Conservation (phyloP, 2,888 invertebrate species). For the Tridacna gigas region DNA sequence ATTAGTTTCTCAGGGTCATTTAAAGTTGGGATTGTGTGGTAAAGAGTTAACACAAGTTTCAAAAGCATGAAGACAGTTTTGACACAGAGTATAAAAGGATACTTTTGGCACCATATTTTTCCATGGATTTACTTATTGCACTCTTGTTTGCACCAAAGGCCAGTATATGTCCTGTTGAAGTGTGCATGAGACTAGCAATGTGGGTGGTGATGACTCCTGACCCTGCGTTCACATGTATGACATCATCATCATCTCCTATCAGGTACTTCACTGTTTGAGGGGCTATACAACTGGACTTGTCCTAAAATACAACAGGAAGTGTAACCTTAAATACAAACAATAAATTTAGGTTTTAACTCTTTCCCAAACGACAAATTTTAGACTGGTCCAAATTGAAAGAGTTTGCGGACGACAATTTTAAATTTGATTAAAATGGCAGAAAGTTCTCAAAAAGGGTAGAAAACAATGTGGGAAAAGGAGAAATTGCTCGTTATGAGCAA, state of each 20-base stretch:
- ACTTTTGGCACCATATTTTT: constrained; percentile 80
- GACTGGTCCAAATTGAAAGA: too few species aligned
- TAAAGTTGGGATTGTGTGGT: neutral
- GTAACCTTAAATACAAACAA: too few species aligned
- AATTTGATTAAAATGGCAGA: too few species aligned
- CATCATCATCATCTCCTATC: constrained; percentile 81
- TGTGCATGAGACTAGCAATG: constrained; percentile 79
- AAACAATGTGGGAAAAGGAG: neutral
- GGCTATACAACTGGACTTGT: constrained; percentile 83
- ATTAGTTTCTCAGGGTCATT: too few species aligned
- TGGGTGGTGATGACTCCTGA: constrained; percentile 82
- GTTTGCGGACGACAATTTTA: too few species aligned
- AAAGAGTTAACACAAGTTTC: neutral
- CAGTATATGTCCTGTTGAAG: constrained; percentile 72
- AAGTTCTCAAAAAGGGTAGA: too few species aligned
- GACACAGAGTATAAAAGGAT: constrained; percentile 64
- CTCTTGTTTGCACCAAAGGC: constrained; percentile 75
- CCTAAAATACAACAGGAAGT: constrained; percentile 70
- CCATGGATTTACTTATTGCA: constrained; percentile 72
- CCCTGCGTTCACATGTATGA: constrained; percentile 82
- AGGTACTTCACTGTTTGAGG: constrained; percentile 80
- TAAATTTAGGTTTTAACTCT: too few species aligned
- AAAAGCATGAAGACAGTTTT: neutral
- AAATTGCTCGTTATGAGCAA: neutral
- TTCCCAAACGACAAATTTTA: too few species aligned